Evolutionary conservation across 2,888 invertebrate species (phyloP).

Genomic region (Pecten maximus): DNA sequence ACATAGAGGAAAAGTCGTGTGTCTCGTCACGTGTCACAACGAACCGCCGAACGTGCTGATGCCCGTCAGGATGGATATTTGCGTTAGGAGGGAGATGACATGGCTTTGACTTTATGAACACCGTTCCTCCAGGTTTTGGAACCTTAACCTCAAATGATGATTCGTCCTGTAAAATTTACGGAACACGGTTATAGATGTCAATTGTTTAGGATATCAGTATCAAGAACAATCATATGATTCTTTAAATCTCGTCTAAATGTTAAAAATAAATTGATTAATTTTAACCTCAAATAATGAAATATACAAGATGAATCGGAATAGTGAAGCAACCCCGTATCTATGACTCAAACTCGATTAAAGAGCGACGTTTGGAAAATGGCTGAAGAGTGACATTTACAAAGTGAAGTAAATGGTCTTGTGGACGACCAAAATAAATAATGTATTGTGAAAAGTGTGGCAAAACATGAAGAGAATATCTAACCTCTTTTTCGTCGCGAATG

Average conservation of each 20-base stretch:
- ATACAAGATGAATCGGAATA: too few relatives aligned
- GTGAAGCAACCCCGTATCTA: too few relatives aligned
- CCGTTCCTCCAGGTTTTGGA: constrained; percentile 79
- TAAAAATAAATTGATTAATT: neutral
- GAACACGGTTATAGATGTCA: neutral
- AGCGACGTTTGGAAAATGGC: too few relatives aligned
- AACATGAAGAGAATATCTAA: neutral
- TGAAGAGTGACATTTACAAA: too few relatives aligned
- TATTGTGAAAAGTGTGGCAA: too few relatives aligned
- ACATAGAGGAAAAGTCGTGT: neutral
- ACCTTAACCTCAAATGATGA: constrained; percentile 62
- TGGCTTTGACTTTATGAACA: constrained; percentile 73
- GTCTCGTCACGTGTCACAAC: constrained; percentile 64
- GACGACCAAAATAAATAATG: too few relatives aligned
- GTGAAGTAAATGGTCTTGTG: too few relatives aligned
- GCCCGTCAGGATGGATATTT: constrained; percentile 58
- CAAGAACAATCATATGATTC: neutral
- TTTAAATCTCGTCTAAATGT: neutral
- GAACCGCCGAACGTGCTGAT: constrained; percentile 74
- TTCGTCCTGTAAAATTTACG: constrained; percentile 47
- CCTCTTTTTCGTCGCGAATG: constrained; percentile 51
- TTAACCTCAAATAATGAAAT: too few relatives aligned
- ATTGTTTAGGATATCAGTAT: neutral
- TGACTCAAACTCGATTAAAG: too few relatives aligned
- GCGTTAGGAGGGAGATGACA: constrained; percentile 67